These are phyloP conservation scores for Petaurus breviceps DNA, from an alignment of 2,113 vertebrate species.

Conservation along the genomic window DNA sequence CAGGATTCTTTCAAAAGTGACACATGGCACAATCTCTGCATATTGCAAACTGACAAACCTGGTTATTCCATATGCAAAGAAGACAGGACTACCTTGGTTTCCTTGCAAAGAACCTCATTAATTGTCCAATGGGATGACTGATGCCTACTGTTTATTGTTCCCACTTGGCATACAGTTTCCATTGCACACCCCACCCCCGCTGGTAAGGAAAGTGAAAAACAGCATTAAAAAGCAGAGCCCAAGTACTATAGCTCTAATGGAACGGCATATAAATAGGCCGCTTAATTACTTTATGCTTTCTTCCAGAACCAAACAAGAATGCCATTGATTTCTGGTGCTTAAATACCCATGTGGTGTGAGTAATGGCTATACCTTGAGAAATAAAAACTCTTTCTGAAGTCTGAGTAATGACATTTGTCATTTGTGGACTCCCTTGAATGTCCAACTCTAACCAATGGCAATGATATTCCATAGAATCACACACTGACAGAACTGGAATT, in stretches of 20 bases:
- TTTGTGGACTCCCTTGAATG: slow-evolving; percentile 8
- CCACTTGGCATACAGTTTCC: neutral
- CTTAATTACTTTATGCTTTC: neutral
- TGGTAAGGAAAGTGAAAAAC: neutral
- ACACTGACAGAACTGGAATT: neutral
- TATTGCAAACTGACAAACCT: neutral
- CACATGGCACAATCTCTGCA: neutral
- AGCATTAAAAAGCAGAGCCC: neutral
- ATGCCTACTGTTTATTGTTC: neutral
- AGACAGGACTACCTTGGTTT: slow-evolving; percentile 11
- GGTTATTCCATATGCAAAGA: neutral
- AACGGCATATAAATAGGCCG: neutral
- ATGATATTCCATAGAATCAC: neutral
- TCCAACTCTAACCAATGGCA: neutral
- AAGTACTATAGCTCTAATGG: neutral
- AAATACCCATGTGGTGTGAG: neutral
- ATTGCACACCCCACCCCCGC: neutral
- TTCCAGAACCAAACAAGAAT: neutral
- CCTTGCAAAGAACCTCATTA: slow-evolving; percentile 19
- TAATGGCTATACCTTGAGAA: neutral
- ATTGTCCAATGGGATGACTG: neutral
- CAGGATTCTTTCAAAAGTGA: neutral
- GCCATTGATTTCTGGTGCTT: neutral
- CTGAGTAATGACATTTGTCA: slow-evolving; percentile 23
- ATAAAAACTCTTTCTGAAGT: slow-evolving; percentile 1